Evolutionary conservation across 2,888 invertebrate genomes (phyloP).

Genomic region (Erynnis tages): DNA sequence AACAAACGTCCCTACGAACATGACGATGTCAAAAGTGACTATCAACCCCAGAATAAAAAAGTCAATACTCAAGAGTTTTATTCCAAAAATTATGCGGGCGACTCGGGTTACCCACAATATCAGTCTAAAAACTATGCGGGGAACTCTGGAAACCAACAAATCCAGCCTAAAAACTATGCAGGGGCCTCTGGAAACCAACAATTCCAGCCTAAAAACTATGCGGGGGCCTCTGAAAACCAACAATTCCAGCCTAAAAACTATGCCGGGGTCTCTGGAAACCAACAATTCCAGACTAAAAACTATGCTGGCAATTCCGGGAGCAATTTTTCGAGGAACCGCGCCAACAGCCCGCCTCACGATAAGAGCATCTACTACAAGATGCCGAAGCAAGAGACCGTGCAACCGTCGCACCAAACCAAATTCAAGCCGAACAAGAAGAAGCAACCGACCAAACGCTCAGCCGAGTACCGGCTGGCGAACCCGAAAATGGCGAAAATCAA

Average conservation of each 20-base stretch:
- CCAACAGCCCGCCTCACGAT: not conserved
- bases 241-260: too few species aligned
- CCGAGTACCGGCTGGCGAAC: not conserved
- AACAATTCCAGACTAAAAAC: too few species aligned
- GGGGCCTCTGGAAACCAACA: too few species aligned
- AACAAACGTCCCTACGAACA: conserved; percentile 15
- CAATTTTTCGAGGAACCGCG: not conserved
- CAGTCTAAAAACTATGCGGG: not conserved
- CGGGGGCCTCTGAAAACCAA: too few species aligned
- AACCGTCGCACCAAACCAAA: not conserved
- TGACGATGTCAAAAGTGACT: conserved; percentile 7
- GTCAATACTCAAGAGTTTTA: conserved; percentile 7
- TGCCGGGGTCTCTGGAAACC: too few species aligned
- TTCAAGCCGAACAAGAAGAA: not conserved
- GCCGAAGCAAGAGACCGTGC: not conserved
- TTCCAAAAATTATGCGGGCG: not conserved
- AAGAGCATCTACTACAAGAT: not conserved
- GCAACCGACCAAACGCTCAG: not conserved
- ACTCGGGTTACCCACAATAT: too few species aligned
- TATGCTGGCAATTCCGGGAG: not conserved
- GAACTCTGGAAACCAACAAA: not conserved
- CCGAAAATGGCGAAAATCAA: not conserved
- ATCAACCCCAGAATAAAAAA: conserved; percentile 7
- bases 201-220: too few species aligned
- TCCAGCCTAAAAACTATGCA: too few species aligned